phyloP scores from a whole-genome alignment of 2,888 invertebrate genomes.

The Helicoverpa assulta region DNA sequence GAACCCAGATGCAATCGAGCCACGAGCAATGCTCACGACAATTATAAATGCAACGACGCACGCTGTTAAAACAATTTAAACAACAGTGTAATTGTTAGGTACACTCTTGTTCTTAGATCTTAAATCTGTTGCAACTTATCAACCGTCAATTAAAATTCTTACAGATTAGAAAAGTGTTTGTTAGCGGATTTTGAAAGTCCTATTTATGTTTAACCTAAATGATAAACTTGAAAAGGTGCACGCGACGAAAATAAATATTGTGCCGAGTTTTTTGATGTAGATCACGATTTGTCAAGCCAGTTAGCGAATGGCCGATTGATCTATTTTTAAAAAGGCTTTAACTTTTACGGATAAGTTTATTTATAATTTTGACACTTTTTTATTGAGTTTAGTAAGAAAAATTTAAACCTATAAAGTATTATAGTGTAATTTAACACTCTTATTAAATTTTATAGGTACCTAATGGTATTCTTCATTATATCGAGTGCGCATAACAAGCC shows the following conservation, averaged over 20 bases:
- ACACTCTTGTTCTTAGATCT: constrained; percentile 5
- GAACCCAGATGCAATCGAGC: constrained; percentile 65
- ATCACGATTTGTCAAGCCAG: constrained; percentile 47
- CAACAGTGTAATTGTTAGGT: constrained; percentile 11
- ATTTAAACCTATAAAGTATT: too few species aligned
- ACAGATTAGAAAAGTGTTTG: not conserved
- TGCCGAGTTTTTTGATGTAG: constrained; percentile 44
- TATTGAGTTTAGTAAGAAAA: too few species aligned
- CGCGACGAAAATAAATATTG: constrained; percentile 54
- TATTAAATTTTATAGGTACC: too few species aligned
- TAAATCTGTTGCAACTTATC: constrained; percentile 10
- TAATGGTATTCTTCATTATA: too few species aligned
- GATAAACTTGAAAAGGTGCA: constrained; percentile 42
- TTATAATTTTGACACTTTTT: not conserved
- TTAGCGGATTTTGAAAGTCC: constrained; percentile 27
- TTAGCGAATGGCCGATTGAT: constrained; percentile 43
- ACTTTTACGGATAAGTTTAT: constrained; percentile 28
- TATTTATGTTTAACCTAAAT: constrained; percentile 47
- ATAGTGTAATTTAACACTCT: too few species aligned
- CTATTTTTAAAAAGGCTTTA: constrained; percentile 52
- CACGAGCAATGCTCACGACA: constrained; percentile 47
- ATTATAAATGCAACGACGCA: constrained; percentile 12
- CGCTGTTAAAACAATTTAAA: not conserved
- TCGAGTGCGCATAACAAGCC: too few species aligned
- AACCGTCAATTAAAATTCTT: constrained; percentile 42